Conservation (phyloP, 2,113 vertebrate species). For the Lasiurus borealis region DNA sequence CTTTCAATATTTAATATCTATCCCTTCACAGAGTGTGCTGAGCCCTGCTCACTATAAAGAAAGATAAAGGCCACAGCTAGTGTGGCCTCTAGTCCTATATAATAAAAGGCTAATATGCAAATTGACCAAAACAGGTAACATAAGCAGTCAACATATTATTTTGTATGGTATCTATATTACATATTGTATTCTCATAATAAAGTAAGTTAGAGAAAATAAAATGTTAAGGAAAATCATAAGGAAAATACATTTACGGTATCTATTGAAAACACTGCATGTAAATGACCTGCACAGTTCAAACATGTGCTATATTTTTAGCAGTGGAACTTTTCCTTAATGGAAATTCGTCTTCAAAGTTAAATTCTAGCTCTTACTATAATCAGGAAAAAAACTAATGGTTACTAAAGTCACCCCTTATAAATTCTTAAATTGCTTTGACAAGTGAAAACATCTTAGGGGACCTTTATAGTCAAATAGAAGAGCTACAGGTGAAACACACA, state of each 20-base stretch:
- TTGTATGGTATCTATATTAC: background rate
- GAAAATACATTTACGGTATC: background rate
- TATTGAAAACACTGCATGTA: background rate
- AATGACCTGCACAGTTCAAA: background rate
- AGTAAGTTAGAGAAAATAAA: background rate
- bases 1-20: background rate
- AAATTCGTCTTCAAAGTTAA: conserved; percentile 53
- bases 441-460: background rate
- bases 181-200: background rate
- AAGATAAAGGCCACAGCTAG: background rate
- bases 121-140: background rate
- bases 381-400: conserved; percentile 9
- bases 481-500: background rate
- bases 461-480: background rate
- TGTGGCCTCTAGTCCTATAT: background rate
- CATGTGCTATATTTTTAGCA: conserved; percentile 4
- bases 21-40: background rate
- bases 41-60: background rate
- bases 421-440: background rate
- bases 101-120: too few species aligned
- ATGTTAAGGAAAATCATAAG: background rate
- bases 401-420: background rate
- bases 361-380: background rate
- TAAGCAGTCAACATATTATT: background rate
- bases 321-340: background rate